Percentiles rank a stretch among this genome's conserved stretches.
Conservation (phyloP, 1,140 invertebrate genomes). For the Pollicipes pollicipes region DNA sequence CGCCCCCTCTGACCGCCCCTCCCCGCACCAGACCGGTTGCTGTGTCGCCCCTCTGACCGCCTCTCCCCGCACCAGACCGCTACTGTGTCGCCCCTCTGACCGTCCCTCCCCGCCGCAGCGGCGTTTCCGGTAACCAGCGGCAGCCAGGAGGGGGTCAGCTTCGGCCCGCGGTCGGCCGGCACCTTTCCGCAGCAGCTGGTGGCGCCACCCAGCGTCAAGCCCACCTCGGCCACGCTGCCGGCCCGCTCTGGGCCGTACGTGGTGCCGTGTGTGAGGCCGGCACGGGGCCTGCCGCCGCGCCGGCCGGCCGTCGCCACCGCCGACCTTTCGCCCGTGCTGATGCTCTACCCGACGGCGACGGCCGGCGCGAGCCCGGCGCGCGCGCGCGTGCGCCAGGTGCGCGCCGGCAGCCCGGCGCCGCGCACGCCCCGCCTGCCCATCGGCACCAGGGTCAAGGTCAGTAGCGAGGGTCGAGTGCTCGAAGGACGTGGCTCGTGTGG, state of each 20-base stretch:
- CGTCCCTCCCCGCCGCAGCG: not conserved
- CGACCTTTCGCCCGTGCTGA: not conserved
- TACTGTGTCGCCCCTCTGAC: too few relatives aligned
- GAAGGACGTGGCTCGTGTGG: too few relatives aligned
- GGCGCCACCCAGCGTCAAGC: slow-evolving; percentile 31
- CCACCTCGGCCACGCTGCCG: slow-evolving; percentile 57
- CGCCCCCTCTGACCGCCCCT: too few relatives aligned
- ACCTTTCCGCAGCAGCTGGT: not conserved
- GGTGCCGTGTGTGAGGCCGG: slow-evolving; percentile 21
- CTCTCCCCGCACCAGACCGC: too few relatives aligned
- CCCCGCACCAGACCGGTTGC: too few relatives aligned
- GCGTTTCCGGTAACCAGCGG: not conserved
- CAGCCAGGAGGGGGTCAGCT: not conserved
- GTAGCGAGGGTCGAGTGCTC: too few relatives aligned
- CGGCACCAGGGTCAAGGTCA: not conserved
- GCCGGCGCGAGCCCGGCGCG: not conserved
- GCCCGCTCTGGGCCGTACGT: slow-evolving; percentile 49
- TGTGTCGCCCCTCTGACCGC: too few relatives aligned
- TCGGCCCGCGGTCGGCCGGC: not conserved
- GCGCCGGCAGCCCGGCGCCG: not conserved
- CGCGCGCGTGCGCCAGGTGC: not conserved
- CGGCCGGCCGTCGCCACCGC: slow-evolving; percentile 19
- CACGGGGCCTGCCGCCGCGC: slow-evolving; percentile 20
- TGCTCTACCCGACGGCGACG: slow-evolving; percentile 2
- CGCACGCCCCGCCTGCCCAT: not conserved